Evolutionary conservation across 2,888 invertebrate species (phyloP).

Genomic region (Heteromyza rotundicornis): DNA sequence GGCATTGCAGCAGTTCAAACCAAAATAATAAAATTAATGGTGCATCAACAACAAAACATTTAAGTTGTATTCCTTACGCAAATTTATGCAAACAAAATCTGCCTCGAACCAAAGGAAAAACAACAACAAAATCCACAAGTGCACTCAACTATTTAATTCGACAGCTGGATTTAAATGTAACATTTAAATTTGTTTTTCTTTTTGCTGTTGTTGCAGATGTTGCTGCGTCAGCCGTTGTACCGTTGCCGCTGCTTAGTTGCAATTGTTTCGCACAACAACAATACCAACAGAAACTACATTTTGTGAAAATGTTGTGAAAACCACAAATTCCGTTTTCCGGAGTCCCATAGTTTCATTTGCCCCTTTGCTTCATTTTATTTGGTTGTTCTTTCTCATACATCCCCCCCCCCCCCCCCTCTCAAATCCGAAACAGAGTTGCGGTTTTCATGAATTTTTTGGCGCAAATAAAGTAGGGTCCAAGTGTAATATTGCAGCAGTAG

Average conservation of each 20-base stretch:
- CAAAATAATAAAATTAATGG: too few species aligned
- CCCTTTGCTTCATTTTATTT: background rate
- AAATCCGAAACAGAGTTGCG: background rate
- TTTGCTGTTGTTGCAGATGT: conserved; percentile 5
- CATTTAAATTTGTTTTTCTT: background rate
- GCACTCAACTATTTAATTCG: background rate
- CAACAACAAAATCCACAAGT: background rate
- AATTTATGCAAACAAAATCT: background rate
- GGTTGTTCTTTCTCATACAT: too few species aligned
- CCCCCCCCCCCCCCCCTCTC: background rate
- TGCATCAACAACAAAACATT: background rate
- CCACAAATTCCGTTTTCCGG: conserved; percentile 1
- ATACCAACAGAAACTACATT: background rate
- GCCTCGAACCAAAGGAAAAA: background rate
- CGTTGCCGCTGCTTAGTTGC: background rate
- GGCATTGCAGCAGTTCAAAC: background rate
- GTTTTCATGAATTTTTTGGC: too few species aligned
- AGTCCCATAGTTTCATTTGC: background rate
- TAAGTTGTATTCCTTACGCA: background rate
- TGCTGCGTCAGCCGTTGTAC: background rate
- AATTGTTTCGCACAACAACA: background rate
- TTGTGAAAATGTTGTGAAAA: conserved; percentile 1
- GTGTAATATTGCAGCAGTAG: too few species aligned
- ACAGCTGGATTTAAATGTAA: background rate
- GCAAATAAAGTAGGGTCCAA: too few species aligned